Evolutionary conservation across 2,888 invertebrate genomes (phyloP), one percentile per base, ranked within the genome.

Genomic region (Rhagonycha fulva): DNA sequence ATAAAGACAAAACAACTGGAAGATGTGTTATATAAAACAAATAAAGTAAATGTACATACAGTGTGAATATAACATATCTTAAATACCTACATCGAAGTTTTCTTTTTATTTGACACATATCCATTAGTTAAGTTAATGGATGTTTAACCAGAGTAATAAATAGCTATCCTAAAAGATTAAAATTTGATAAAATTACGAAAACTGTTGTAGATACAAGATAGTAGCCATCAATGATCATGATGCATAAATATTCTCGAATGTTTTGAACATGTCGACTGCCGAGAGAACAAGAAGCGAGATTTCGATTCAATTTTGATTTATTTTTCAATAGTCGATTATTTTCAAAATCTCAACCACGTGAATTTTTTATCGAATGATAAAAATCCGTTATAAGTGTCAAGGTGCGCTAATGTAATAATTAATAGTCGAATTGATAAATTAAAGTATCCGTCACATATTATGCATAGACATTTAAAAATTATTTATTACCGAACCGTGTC

Each of bases 191-290:
- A 84, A 83, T 84, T 81, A 83, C 84, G 85, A 85, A 84, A 86
- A 85, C 83, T 84, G 85, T 84, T 85, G 85, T 85, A 85, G 86
- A 86, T 86, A 85, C 83, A 84, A 86, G 85, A 86, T 86, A 85
- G 84, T 82, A 84, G 83, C 84, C 85, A 85, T 85, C 86, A 85
- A 84, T 85, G 84, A 83, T 83, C 83, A 81, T 79, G 79, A 76
- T 79, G 80, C 82, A 82, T 83, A 83, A 83, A 83, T 66, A 66
- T 81, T 81, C 78, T 75, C 72, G 63, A 70, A 70, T 68, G 72
- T 72, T 68, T 19, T 67, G 67, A 68, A 72, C 72, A 72, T 72
- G 72, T 67, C 60, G 24, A 68, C 14, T 19, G 19, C 60, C 61
- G 26, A 66, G 63, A 12, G 23, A 24, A 66, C 63, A 66, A 66